A percentile compares a stretch with the other conserved stretches of the same genome.
Conservation (phyloP, 2,888 invertebrate species). For the Patella caerulea region DNA sequence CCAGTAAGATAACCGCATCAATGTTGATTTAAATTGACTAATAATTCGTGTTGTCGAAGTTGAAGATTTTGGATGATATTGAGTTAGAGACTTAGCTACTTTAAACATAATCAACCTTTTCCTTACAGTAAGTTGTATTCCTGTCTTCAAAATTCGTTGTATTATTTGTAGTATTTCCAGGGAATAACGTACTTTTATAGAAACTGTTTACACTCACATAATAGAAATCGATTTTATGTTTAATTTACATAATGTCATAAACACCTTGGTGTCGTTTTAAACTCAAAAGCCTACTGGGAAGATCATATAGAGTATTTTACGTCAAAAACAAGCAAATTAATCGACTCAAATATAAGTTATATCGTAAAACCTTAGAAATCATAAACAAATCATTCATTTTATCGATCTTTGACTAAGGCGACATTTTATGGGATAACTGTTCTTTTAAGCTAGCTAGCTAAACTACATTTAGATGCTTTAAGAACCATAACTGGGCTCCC, state of each 20-base stretch:
- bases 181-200: too few relatives aligned
- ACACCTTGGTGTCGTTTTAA: neutral
- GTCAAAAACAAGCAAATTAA: neutral
- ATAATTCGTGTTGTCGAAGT: too few relatives aligned
- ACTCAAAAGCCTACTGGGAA: neutral
- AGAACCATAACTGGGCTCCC: neutral
- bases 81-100: too few relatives aligned
- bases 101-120: too few relatives aligned
- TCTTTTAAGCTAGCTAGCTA: neutral
- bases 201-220: too few relatives aligned
- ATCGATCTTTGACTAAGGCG: neutral
- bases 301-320: neutral
- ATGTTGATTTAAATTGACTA: too few relatives aligned
- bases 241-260: neutral
- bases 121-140: too few relatives aligned
- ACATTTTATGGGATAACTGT: neutral
- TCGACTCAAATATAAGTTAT: neutral
- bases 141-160: too few relatives aligned
- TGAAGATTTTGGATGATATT: too few relatives aligned
- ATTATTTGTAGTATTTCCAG: too few relatives aligned
- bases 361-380: neutral
- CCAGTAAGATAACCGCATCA: too few relatives aligned
- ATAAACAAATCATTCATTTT: neutral
- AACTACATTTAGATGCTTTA: neutral
- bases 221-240: too few relatives aligned